Evolutionary conservation across 1,140 invertebrate species (phyloP).

Genomic region (Eciton burchellii): DNA sequence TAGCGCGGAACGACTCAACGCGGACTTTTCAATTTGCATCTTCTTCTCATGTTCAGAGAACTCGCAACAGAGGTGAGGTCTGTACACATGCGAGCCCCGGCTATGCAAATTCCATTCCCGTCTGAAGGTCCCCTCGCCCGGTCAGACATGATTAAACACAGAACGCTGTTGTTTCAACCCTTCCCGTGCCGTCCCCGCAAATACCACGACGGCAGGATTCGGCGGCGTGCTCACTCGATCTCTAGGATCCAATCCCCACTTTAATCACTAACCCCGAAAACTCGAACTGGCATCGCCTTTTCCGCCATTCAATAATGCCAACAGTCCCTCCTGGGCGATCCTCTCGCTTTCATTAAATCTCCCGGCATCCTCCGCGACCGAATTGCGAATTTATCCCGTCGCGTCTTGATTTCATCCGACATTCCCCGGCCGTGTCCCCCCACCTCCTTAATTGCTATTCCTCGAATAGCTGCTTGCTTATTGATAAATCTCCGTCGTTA

Average conservation of each 20-base stretch:
- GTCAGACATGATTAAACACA: conserved; percentile 85
- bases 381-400: conserved; percentile 78
- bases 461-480: conserved; percentile 35
- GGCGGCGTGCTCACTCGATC: conserved; percentile 68
- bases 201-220: conserved; percentile 65
- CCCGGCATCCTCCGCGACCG: conserved; percentile 11
- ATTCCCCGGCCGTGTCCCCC: conserved; percentile 58
- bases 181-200: conserved; percentile 55
- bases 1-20: neutral
- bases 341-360: conserved; percentile 64
- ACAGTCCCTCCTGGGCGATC: conserved; percentile 58
- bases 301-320: conserved; percentile 82
- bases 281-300: conserved; percentile 76
- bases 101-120: conserved; percentile 79
- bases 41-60: conserved; percentile 18
- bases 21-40: conserved; percentile 40
- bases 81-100: conserved; percentile 10
- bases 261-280: conserved; percentile 84
- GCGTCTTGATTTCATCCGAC: conserved; percentile 78
- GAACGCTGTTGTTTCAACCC: conserved; percentile 81
- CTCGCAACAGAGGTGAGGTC: conserved; percentile 10
- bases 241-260: conserved; percentile 76
- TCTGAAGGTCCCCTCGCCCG: conserved; percentile 76
- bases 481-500: conserved; percentile 70
- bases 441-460: conserved; percentile 70